Evolutionary conservation across 2,888 invertebrate species (phyloP).

Genomic region (Operophtera brumata): DNA sequence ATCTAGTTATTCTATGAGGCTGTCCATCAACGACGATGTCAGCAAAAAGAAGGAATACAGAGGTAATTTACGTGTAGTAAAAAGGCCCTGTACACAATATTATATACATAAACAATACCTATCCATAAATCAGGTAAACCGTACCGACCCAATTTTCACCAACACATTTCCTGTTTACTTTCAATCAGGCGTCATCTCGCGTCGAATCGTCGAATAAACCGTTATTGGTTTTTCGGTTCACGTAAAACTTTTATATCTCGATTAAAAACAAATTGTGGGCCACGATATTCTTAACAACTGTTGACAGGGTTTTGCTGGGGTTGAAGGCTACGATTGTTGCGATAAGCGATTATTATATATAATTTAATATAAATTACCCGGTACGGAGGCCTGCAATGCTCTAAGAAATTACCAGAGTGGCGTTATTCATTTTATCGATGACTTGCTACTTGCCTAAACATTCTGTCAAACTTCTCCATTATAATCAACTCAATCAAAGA

Average conservation of each 20-base stretch:
- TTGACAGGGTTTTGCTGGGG: slow-evolving; percentile 15
- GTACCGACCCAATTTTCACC: not conserved
- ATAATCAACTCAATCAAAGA: too few species aligned
- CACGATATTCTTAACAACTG: slow-evolving; percentile 26
- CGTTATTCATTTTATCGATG: too few species aligned
- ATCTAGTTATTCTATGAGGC: too few species aligned
- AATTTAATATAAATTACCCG: too few species aligned
- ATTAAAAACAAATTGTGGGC: slow-evolving; percentile 27
- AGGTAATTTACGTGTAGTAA: not conserved
- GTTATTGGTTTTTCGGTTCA: slow-evolving; percentile 27
- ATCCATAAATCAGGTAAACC: not conserved
- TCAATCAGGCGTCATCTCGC: slow-evolving; percentile 17
- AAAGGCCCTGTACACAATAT: not conserved
- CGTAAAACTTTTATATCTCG: slow-evolving; percentile 28
- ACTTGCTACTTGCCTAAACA: too few species aligned
- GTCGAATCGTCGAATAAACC: slow-evolving; percentile 16
- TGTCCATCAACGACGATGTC: too few species aligned
- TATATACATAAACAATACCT: too few species aligned
- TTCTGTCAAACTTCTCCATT: too few species aligned
- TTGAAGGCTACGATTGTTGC: not conserved
- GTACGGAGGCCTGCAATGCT: too few species aligned
- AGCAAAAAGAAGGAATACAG: too few species aligned
- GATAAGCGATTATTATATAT: not conserved
- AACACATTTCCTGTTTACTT: slow-evolving; percentile 9
- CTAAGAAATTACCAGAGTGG: too few species aligned